Conservation (phyloP, 2,797 vertebrate species). For the Coranthus polyacanthus region DNA sequence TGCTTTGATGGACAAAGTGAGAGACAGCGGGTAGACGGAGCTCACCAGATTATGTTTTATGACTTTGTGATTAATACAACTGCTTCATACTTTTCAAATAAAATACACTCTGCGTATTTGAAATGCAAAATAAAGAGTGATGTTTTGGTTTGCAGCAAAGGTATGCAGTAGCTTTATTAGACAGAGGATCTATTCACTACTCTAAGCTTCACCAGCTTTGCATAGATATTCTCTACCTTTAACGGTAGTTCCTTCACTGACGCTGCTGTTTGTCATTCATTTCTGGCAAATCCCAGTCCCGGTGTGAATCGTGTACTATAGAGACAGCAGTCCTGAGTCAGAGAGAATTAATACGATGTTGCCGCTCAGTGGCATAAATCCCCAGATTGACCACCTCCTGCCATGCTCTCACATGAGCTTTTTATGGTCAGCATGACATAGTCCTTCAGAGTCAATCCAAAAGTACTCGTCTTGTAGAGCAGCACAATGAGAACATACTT, state of each 20-base stretch:
- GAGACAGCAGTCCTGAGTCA: conserved; percentile 69
- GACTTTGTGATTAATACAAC: conserved; percentile 4
- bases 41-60: conserved; percentile 34
- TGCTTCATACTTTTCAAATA: conserved; percentile 5
- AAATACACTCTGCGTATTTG: neutral
- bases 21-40: neutral
- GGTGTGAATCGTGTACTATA: conserved; percentile 63
- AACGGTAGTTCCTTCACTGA: conserved; percentile 7
- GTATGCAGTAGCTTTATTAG: conserved; percentile 27
- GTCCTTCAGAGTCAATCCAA: conserved; percentile 39
- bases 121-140: neutral
- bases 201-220: conserved; percentile 47
- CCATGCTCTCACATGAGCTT: conserved; percentile 57
- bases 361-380: conserved; percentile 74
- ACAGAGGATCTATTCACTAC: conserved; percentile 38
- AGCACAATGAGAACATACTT: conserved; percentile 6
- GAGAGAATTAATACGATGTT: conserved; percentile 77
- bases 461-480: conserved; percentile 23
- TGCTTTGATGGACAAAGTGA: conserved; percentile 22
- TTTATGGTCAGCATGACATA: conserved; percentile 64
- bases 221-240: conserved; percentile 28
- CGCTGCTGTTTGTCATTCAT: conserved; percentile 57
- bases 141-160: conserved; percentile 1
- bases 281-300: conserved; percentile 34
- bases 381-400: conserved; percentile 72